These are phyloP conservation scores for Halocynthia roretzi DNA, from an alignment of 23 tunicate species.

Conservation along the genomic window DNA sequence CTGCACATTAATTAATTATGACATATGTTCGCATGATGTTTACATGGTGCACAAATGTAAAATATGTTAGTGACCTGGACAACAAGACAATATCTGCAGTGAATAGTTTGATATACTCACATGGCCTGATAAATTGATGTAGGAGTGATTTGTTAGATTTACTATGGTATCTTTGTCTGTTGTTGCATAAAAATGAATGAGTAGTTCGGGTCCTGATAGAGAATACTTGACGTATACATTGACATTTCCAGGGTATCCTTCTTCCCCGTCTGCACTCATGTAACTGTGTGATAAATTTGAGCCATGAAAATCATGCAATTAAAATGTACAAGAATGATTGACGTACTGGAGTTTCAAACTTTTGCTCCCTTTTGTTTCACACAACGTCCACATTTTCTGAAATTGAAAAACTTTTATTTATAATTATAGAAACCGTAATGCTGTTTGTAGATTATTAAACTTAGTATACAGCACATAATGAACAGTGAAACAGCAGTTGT, in stretches of 20 bases:
- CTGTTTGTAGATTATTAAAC: no score
- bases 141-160: constrained; percentile 73
- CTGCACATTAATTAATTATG: not conserved
- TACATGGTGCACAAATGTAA: not conserved
- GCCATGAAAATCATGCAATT: not conserved
- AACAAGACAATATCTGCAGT: not conserved
- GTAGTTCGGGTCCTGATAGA: constrained; percentile 32
- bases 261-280: constrained; percentile 62
- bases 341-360: constrained; percentile 7
- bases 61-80: not conserved
- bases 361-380: not conserved
- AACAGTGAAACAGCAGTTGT: not conserved
- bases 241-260: constrained; percentile 76
- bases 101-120: constrained; percentile 27
- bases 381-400: constrained; percentile 3
- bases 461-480: no score
- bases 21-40: not conserved
- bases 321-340: no score
- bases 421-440: no score
- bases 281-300: constrained; percentile 5
- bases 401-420: not conserved
- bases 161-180: constrained; percentile 50
- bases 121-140: constrained; percentile 90
- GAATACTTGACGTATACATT: constrained; percentile 39
- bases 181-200: constrained; percentile 40